These are phyloP conservation scores for Conus betulinus DNA, from an alignment of 1,140 invertebrate genomes.

Conservation along the genomic window DNA sequence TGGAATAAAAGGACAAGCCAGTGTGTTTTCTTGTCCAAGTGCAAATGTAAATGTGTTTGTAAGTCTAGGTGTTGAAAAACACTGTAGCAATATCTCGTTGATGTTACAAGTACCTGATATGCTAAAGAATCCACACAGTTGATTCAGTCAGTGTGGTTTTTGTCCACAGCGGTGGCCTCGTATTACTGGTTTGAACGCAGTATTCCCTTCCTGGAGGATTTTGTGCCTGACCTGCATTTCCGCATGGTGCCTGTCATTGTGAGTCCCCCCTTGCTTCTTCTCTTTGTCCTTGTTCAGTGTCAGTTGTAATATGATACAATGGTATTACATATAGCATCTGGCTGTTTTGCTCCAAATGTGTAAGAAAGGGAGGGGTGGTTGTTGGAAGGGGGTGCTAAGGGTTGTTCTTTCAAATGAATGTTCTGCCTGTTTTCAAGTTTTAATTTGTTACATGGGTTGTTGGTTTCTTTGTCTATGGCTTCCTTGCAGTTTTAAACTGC, in stretches of 20 bases:
- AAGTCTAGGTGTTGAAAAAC: too few relatives aligned
- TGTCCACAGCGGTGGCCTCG: constrained; percentile 67
- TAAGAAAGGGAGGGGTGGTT: background rate
- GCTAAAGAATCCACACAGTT: background rate
- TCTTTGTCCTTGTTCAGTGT: background rate
- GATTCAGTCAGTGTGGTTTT: background rate
- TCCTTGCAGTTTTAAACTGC: too few relatives aligned
- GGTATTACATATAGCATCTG: background rate
- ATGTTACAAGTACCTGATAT: too few relatives aligned
- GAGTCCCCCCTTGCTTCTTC: constrained; percentile 47
- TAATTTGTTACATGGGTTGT: too few relatives aligned
- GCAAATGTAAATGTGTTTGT: too few relatives aligned
- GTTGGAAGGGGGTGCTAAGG: too few relatives aligned
- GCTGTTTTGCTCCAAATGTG: background rate
- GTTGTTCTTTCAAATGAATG: too few relatives aligned
- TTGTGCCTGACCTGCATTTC: constrained; percentile 78
- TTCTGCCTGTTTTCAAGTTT: too few relatives aligned
- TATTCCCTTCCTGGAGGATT: constrained; percentile 62
- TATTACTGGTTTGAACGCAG: constrained; percentile 76
- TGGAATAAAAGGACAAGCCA: too few relatives aligned
- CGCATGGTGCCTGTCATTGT: constrained; percentile 77
- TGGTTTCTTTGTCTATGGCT: too few relatives aligned
- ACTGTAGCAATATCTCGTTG: too few relatives aligned
- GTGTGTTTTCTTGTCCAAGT: too few relatives aligned
- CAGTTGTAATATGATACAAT: background rate